Percentiles rank a stretch among this genome's conserved stretches.
Conservation (phyloP, 2,888 invertebrate genomes). For the Clistopyga incitator region DNA sequence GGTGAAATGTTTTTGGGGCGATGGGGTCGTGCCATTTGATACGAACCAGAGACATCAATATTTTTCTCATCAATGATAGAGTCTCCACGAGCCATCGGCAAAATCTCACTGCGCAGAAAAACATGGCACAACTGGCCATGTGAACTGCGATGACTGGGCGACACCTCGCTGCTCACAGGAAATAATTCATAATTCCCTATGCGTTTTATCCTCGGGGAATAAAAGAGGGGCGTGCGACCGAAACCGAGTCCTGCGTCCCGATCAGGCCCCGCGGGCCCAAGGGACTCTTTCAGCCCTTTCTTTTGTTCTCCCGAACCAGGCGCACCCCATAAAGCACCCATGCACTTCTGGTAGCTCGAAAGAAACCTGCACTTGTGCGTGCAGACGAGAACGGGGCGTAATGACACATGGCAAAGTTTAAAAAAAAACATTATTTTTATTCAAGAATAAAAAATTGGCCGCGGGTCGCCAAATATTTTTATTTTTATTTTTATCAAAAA, state of each 20-base stretch:
- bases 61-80: slow-evolving; percentile 56
- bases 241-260: slow-evolving; percentile 33
- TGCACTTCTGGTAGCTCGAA: background rate
- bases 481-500: background rate
- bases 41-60: slow-evolving; percentile 54
- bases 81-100: slow-evolving; percentile 9
- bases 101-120: slow-evolving; percentile 23
- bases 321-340: slow-evolving; percentile 51
- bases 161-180: slow-evolving; percentile 74
- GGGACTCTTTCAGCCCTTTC: slow-evolving; percentile 67
- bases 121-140: slow-evolving; percentile 63
- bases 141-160: slow-evolving; percentile 74
- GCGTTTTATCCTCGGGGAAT: slow-evolving; percentile 66
- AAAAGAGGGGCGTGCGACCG: slow-evolving; percentile 68
- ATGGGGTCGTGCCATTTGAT: slow-evolving; percentile 51
- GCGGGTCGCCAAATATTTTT: background rate
- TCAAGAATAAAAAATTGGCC: background rate
- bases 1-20: slow-evolving; percentile 34
- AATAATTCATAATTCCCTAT: slow-evolving; percentile 69
- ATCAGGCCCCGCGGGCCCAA: slow-evolving; percentile 52
- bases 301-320: slow-evolving; percentile 58
- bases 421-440: background rate
- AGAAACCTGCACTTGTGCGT: background rate
- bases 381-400: background rate
- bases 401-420: background rate